Percentiles rank a stretch among this genome's conserved stretches.
Conservation (phyloP, 2,888 invertebrate species). For the Agelastica alni region DNA sequence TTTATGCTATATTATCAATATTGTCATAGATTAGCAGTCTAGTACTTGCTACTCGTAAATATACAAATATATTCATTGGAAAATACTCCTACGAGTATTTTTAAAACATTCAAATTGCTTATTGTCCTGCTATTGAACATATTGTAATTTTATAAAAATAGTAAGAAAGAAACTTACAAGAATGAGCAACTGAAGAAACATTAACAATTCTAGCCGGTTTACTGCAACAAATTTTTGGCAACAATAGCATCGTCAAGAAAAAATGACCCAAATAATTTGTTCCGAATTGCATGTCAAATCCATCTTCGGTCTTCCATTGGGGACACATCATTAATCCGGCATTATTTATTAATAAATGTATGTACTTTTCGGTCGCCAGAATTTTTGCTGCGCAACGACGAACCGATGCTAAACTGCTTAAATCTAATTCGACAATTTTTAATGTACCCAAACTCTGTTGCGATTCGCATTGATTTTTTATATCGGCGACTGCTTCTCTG, state of each 20-base stretch:
- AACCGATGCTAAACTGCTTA: slow-evolving; percentile 50
- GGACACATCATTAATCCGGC: slow-evolving; percentile 73
- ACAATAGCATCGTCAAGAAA: slow-evolving; percentile 55
- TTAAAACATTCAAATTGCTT: too few relatives aligned
- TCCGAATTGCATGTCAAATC: slow-evolving; percentile 69
- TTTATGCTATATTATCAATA: too few relatives aligned
- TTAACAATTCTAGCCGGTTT: slow-evolving; percentile 59
- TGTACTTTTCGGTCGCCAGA: slow-evolving; percentile 55
- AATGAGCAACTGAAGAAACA: slow-evolving; percentile 54
- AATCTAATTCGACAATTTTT: slow-evolving; percentile 57
- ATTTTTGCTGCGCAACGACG: slow-evolving; percentile 54
- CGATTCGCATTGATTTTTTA: slow-evolving; percentile 53
- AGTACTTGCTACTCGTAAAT: too few relatives aligned
- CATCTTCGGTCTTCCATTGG: slow-evolving; percentile 64
- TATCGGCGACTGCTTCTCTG: slow-evolving; percentile 59
- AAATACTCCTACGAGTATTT: too few relatives aligned
- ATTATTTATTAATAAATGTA: slow-evolving; percentile 59
- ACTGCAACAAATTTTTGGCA: slow-evolving; percentile 60
- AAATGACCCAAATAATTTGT: slow-evolving; percentile 64
- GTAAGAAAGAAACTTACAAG: slow-evolving; percentile 33
- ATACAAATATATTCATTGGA: too few relatives aligned
- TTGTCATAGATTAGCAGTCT: too few relatives aligned
- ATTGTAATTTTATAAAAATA: too few relatives aligned
- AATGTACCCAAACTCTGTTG: slow-evolving; percentile 54
- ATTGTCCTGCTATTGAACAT: too few relatives aligned